Conservation (phyloP, 92 coral and sea anemone species). For the Ricordea florida region DNA sequence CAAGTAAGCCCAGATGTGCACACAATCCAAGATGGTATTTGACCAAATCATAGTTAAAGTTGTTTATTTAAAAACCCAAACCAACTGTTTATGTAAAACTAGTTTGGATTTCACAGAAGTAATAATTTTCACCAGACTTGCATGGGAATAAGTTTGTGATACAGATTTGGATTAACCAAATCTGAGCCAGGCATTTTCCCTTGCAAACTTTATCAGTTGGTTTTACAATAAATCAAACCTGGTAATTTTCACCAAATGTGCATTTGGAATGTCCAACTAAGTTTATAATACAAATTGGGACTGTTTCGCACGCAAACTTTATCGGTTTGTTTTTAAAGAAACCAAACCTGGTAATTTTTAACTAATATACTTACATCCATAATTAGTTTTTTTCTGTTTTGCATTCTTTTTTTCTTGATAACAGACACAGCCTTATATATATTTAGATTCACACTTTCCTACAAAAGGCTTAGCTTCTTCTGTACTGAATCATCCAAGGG, state of each 20-base stretch:
- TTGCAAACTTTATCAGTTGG: background rate
- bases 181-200: slow-evolving; percentile 2
- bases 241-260: no score
- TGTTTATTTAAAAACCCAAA: slow-evolving; percentile 1
- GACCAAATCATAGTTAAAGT: background rate
- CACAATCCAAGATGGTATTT: slow-evolving; percentile 29
- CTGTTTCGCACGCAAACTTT: background rate
- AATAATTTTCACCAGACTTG: slow-evolving; percentile 36
- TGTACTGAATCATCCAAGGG: no score
- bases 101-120: slow-evolving; percentile 27
- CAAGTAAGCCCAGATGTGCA: background rate
- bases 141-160: slow-evolving; percentile 15
- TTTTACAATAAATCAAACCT: slow-evolving; percentile 8
- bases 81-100: background rate
- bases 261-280: no score
- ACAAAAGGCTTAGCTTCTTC: no score
- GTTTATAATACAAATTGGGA: no score
- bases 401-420: no score
- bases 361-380: no score
- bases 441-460: no score
- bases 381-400: no score
- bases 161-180: slow-evolving; percentile 18
- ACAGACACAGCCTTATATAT: no score
- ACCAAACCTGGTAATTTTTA: slow-evolving; percentile 10
- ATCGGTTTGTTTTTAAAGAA: slow-evolving; percentile 9